Evolutionary conservation across 2,797 vertebrate genomes (phyloP).

Genomic region (Sebastolobus alascanus): DNA sequence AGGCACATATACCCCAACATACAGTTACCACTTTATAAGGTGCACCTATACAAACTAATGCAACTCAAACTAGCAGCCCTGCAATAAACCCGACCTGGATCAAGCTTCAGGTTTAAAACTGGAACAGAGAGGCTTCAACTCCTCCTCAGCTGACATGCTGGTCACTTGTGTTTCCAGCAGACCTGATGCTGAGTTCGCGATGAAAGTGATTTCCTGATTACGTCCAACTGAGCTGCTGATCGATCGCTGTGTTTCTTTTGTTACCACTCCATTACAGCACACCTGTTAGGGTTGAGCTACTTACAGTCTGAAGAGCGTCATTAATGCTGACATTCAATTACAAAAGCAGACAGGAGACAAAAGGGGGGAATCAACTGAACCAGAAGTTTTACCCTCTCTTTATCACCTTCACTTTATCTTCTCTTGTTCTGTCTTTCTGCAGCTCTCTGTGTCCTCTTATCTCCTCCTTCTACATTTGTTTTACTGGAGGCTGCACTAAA

Average conservation of each 20-base stretch:
- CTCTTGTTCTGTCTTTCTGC: background rate
- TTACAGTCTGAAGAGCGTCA: slow-evolving; percentile 25
- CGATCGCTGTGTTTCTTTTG: slow-evolving; percentile 21
- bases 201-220: slow-evolving; percentile 9
- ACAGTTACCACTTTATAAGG: background rate
- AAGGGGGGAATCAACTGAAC: background rate
- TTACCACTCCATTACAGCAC: slow-evolving; percentile 27
- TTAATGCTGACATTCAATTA: slow-evolving; percentile 38
- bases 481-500: background rate
- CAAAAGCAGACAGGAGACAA: background rate
- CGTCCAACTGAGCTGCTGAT: slow-evolving; percentile 18
- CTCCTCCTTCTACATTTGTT: background rate
- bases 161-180: slow-evolving; percentile 8
- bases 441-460: background rate
- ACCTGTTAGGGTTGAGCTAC: slow-evolving; percentile 5
- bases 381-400: background rate
- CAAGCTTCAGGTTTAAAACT: background rate
- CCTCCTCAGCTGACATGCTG: background rate
- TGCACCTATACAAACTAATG: background rate
- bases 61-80: background rate
- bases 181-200: slow-evolving; percentile 6
- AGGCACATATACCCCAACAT: background rate
- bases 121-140: background rate
- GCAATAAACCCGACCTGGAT: background rate
- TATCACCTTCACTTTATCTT: background rate